Evolutionary conservation across 37 sponge, comb jelly and placozoan species (phyloP).

Genomic region (Geodia barretti): DNA sequence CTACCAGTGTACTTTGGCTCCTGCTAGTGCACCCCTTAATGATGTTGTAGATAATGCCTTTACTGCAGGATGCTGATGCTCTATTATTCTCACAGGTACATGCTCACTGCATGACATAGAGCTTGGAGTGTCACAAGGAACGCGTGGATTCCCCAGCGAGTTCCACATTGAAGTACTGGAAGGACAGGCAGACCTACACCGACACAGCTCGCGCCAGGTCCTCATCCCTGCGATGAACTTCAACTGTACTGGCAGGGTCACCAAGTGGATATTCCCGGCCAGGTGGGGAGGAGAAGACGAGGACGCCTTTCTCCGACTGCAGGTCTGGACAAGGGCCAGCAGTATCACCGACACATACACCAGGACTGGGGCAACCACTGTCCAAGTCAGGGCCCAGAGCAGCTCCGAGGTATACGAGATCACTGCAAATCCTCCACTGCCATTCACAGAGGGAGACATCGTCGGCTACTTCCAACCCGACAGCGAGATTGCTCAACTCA

Average conservation of each 20-base stretch:
- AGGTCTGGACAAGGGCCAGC: not conserved
- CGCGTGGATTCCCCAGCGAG: not conserved
- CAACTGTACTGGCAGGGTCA: not conserved
- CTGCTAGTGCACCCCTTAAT: no score
- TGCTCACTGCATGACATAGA: not conserved
- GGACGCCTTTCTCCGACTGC: not conserved
- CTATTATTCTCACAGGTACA: not conserved
- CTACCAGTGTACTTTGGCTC: no score
- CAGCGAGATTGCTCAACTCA: not conserved
- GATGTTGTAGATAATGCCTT: no score
- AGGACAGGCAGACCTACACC: not conserved
- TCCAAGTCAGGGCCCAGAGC: not conserved
- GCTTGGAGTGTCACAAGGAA: not conserved
- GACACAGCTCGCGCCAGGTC: not conserved
- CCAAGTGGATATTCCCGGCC: not conserved
- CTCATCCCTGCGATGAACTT: not conserved
- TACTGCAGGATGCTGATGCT: no score
- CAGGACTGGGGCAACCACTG: not conserved
- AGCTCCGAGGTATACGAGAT: not conserved
- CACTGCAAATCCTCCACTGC: not conserved
- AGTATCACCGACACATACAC: no score
- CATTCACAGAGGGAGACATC: not conserved
- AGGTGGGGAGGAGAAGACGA: not conserved
- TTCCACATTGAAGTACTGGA: not conserved
- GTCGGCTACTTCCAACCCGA: not conserved